phyloP scores from a whole-genome alignment of 2,888 invertebrate genomes.

The Sinopyrophorus schimmeli region DNA sequence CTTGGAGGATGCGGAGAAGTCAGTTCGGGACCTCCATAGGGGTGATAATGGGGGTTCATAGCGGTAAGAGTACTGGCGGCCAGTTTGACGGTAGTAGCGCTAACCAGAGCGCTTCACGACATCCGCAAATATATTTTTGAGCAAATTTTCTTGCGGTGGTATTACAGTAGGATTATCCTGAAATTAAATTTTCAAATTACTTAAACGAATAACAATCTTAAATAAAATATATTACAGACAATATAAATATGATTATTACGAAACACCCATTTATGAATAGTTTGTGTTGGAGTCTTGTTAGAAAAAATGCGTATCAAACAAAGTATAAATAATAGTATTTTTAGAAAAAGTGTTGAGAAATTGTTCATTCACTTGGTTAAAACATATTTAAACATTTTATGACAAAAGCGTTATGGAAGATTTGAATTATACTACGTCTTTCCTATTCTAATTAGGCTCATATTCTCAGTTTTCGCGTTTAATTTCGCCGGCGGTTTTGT shows the following conservation, averaged over 20 bases:
- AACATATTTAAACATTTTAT: conserved; percentile 35
- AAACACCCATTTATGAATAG: too few species aligned
- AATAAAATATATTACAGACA: too few species aligned
- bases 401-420: conserved; percentile 40
- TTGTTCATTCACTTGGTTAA: conserved; percentile 23
- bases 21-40: conserved; percentile 72
- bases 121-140: conserved; percentile 16
- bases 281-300: too few species aligned
- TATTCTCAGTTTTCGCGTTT: conserved; percentile 65
- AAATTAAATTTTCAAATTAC: too few species aligned
- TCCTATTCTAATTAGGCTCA: conserved; percentile 64
- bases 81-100: conserved; percentile 71
- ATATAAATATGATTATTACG: too few species aligned
- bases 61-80: conserved; percentile 80
- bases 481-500: conserved; percentile 60
- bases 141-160: conserved; percentile 4
- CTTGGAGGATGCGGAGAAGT: conserved; percentile 78
- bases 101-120: conserved; percentile 36
- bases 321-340: too few species aligned
- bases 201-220: too few species aligned
- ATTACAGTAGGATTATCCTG: too few species aligned
- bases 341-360: conserved; percentile 25
- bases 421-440: conserved; percentile 38
- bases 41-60: conserved; percentile 91
- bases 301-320: too few species aligned